Evolutionary conservation across 2,888 invertebrate species (phyloP).

Genomic region (Hirtodrosophila histrioides): DNA sequence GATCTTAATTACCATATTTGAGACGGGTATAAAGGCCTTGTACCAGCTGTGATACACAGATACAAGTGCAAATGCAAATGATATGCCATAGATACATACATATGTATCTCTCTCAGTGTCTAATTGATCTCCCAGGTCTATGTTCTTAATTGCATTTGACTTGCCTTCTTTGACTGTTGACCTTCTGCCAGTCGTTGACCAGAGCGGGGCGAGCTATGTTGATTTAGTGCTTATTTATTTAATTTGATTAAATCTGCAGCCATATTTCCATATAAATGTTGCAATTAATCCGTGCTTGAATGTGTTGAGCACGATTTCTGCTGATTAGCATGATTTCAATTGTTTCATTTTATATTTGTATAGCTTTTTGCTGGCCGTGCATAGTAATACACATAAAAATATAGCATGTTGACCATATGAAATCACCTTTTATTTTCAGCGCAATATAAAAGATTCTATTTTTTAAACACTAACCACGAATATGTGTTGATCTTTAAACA

Average conservation of each 20-base stretch:
- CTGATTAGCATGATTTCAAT: conserved; percentile 50
- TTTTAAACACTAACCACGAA: neutral
- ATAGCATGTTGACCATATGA: conserved; percentile 5
- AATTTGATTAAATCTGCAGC: conserved; percentile 24
- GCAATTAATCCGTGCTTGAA: conserved; percentile 40
- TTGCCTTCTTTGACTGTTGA: conserved; percentile 7
- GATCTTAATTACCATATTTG: neutral
- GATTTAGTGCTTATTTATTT: neutral
- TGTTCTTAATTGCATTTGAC: neutral
- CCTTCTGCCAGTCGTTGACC: conserved; percentile 22
- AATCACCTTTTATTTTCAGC: conserved; percentile 9
- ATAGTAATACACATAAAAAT: conserved; percentile 3
- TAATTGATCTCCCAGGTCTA: neutral
- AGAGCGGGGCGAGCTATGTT: conserved; percentile 1
- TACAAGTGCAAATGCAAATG: neutral
- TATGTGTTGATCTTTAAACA: too few relatives aligned
- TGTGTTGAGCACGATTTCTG: conserved; percentile 40
- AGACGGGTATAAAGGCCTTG: neutral
- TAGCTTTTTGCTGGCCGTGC: conserved; percentile 7
- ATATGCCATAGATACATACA: neutral
- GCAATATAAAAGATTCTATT: conserved; percentile 1
- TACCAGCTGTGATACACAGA: neutral
- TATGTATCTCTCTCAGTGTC: neutral
- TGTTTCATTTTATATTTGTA: conserved; percentile 6
- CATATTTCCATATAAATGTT: conserved; percentile 35